Percentiles rank a stretch among this genome's conserved stretches.
Evolutionary conservation across 2,797 vertebrate species (phyloP).

Genomic region (Peromyscus nudipes): DNA sequence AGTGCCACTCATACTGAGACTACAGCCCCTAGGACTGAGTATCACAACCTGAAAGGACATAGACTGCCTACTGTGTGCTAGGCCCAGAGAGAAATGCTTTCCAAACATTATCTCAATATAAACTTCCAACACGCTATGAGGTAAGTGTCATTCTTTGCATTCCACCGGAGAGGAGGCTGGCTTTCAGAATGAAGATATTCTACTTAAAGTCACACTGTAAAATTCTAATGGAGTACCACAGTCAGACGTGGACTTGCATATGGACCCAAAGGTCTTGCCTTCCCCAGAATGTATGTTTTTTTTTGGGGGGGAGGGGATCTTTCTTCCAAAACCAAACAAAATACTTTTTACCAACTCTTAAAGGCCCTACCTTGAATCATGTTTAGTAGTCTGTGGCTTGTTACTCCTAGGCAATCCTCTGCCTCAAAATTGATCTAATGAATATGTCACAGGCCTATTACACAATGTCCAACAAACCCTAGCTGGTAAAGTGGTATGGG

Average conservation of each 20-base stretch:
- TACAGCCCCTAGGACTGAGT: rapidly evolving
- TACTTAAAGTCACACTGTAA: neutral
- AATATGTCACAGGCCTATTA: neutral
- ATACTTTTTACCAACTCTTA: neutral
- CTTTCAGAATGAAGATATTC: neutral
- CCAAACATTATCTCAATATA: neutral
- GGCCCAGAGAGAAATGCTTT: neutral
- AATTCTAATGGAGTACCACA: neutral
- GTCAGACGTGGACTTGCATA: neutral
- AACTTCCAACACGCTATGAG: neutral
- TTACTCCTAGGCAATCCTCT: neutral
- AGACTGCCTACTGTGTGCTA: neutral
- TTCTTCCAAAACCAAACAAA: neutral
- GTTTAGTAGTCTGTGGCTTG: neutral
- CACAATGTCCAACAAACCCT: neutral
- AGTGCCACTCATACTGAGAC: neutral
- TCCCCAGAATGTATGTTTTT: neutral
- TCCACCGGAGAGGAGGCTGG: neutral
- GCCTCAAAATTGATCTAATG: neutral
- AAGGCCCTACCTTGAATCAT: neutral
- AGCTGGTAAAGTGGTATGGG: neutral
- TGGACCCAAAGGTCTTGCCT: neutral
- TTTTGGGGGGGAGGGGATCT: neutral
- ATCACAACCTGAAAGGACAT: neutral
- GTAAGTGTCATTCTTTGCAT: neutral